Conservation (phyloP, 2,888 invertebrate species). For the Apamea monoglypha region DNA sequence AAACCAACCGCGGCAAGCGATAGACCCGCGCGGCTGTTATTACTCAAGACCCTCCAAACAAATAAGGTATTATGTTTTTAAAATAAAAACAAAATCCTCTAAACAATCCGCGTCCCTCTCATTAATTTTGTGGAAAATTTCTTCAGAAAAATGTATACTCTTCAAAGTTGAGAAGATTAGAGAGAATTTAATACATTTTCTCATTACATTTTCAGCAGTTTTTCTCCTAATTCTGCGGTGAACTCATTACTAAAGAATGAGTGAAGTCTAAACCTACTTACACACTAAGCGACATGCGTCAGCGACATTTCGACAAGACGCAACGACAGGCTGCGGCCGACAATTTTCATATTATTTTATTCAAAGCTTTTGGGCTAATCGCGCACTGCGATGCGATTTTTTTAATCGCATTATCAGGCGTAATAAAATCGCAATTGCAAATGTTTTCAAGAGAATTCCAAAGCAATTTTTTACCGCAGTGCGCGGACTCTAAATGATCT, state of each 20-base stretch:
- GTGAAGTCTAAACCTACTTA: slow-evolving; percentile 50
- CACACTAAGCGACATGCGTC: neutral
- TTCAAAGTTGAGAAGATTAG: slow-evolving; percentile 52
- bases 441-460: no score
- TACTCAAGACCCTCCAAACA: slow-evolving; percentile 14
- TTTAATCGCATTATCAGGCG: no score
- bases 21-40: neutral
- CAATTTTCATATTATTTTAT: neutral
- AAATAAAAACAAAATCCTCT: slow-evolving; percentile 21
- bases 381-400: no score
- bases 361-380: no score
- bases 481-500: no score
- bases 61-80: slow-evolving; percentile 15
- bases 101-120: slow-evolving; percentile 36
- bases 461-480: no score
- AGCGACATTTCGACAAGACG: neutral
- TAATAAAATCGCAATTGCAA: no score
- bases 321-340: neutral
- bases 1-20: neutral
- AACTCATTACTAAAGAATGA: slow-evolving; percentile 68
- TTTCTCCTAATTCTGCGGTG: slow-evolving; percentile 66
- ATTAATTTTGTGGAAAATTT: slow-evolving; percentile 48
- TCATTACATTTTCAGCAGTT: slow-evolving; percentile 68
- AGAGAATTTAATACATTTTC: slow-evolving; percentile 69
- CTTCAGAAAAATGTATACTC: slow-evolving; percentile 38